phyloP scores from a whole-genome alignment of 1,140 invertebrate genomes.

The Musca vetustissima region DNA sequence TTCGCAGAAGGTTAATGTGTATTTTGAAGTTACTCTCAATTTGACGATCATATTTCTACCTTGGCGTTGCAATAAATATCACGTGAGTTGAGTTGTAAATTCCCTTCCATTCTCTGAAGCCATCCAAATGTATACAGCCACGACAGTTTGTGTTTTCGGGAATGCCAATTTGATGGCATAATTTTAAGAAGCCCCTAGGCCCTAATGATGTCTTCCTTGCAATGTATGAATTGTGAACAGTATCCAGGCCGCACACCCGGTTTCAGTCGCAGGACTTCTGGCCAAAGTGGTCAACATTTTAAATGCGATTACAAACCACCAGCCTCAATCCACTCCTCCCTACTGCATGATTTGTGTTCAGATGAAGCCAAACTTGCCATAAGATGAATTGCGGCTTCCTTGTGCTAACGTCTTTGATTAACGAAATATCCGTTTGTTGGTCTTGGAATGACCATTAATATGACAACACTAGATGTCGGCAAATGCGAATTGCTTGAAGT shows the following conservation, averaged over 20 bases:
- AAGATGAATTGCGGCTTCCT: not conserved
- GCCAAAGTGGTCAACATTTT: slow-evolving; percentile 26
- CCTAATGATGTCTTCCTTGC: slow-evolving; percentile 49
- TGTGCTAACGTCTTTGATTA: not conserved
- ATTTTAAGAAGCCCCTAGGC: slow-evolving; percentile 52
- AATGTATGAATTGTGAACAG: not conserved
- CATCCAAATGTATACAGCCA: slow-evolving; percentile 29
- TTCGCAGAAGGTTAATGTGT: not conserved
- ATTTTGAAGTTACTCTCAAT: not conserved
- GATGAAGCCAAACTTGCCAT: too few relatives aligned
- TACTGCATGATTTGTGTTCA: too few relatives aligned
- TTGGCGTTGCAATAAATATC: slow-evolving; percentile 20
- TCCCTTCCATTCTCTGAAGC: too few relatives aligned
- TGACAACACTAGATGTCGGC: slow-evolving; percentile 6
- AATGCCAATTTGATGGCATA: slow-evolving; percentile 49
- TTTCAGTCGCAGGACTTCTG: too few relatives aligned
- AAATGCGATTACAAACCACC: not conserved
- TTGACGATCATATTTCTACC: slow-evolving; percentile 10
- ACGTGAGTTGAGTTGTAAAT: too few relatives aligned
- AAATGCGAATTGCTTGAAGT: too few relatives aligned
- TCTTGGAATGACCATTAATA: not conserved
- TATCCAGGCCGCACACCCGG: not conserved
- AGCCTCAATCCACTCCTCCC: too few relatives aligned
- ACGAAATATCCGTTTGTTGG: not conserved
- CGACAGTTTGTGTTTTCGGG: slow-evolving; percentile 3